Evolutionary conservation across 2,797 vertebrate species (phyloP), one percentile per base, ranked within the genome.

Genomic region (Dryobates pubescens): DNA sequence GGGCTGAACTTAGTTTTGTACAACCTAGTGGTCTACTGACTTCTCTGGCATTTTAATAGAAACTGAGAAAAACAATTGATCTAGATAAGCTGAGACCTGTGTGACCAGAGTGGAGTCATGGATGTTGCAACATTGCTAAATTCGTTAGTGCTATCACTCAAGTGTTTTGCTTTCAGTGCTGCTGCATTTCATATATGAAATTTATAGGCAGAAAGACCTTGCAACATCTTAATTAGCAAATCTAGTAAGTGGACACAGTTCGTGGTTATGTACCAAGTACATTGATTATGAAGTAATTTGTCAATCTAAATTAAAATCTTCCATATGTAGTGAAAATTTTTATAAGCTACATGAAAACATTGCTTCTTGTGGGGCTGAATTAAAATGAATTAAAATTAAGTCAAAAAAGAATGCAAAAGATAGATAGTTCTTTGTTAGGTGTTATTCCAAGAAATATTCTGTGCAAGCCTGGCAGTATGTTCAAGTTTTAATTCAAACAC

Each of bases 21-120:
- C 61, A 34, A 24, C 68, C 51, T 20, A 10, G 54, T 85, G 64
- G 76, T 92, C 86, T 95, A 41, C 67, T 90, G 82, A 95, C 76
- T 95, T 87, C 34, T 62, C 51, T 96, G 91, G 76, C 83, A 96
- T 96, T 97, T 97, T 89, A 96, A 68, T 73, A 91, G 82, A 90
- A 95, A 95, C 94, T 84, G 78, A 19, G 23, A 26, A 92, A 95
- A 94, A 72, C 68, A 92, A 54, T 72, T 95, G 62, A 89, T 90
- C 74, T 94, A 88, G 72, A 90, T 95, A 94, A 94, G 88, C 54
- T 32, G 82, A 80, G 59, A 90, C 64, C 59, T 92, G 96, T 94
- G 49, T 94, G 86, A 95, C 83, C 89, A 87, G 86, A 88, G 58
- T 59, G 82, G 96, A 93, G 36, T 90, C 75, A 61, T 43, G 89